Evolutionary conservation across 1,140 invertebrate species (phyloP), one percentile per base, ranked within the genome.

Genomic region (Heliconius hewitsoni): DNA sequence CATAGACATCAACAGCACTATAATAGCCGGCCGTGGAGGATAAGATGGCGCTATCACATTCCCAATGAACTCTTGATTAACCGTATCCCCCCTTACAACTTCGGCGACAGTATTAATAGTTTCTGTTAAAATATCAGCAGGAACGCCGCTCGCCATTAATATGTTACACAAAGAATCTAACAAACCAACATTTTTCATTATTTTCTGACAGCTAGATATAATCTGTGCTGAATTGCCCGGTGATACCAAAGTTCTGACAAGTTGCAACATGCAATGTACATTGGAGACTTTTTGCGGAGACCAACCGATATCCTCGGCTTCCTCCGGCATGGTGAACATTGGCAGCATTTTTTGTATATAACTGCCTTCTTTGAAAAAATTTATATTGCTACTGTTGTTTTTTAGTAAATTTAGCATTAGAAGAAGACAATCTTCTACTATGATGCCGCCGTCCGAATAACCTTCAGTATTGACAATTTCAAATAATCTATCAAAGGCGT

Each of bases 361-460:
- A 89, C 97, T 97, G 73, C 97, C 98, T 96, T 99, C 99, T 95
- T 99, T 98, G 89, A 99, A 99, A 90, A 99, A 99, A 89, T 98
- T 99, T 90, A 99, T 99, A 95, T 99, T 99, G 79, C 98, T 99
- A 8, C 98, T 96, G 91, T 99, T 99, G 87, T 98, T 99, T 87
- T 98, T 97, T 3, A 99, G 93, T 73, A 99, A 95, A 95, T 99
- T 99, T 42, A 99, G 95, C 96, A 99, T 97, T 8, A 99, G 95
- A n/a, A 98, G 95, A 1, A 99, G 95, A 94, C 99, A 99, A 94
- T 99, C 99, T 96, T 99, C 98, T 5, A 99, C 99, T 6, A 99
- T 98, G 77, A 99, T 99, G 42, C 98, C 98, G 75, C 98, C 99
- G 95, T 99, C 98, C 34, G 97, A 97, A 84, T 97, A 97, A 71